A percentile compares a stretch with the other conserved stretches of the same genome.
These are phyloP conservation scores for Zygogramma bicolorata DNA, from an alignment of 2,888 invertebrate genomes.

Conservation along the genomic window DNA sequence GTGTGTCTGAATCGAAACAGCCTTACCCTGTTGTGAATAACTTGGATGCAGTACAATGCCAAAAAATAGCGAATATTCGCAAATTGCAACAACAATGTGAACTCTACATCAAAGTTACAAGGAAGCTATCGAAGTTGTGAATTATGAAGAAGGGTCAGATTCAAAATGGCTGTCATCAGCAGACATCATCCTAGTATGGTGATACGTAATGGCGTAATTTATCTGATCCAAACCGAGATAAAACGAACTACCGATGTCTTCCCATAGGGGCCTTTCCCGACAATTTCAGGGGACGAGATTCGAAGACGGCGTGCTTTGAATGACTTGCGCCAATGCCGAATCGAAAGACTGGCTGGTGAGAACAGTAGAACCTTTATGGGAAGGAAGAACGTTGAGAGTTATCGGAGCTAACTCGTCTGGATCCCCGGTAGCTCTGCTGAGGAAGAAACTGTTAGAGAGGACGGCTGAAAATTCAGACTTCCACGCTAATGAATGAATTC, in stretches of 20 bases:
- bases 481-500: neutral
- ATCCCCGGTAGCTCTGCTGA: neutral
- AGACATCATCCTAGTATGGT: neutral
- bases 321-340: neutral
- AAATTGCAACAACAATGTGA: neutral
- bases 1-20: no score
- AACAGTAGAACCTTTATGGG: neutral
- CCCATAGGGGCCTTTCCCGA: neutral
- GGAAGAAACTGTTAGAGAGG: neutral
- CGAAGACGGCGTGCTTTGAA: neutral
- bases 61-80: neutral
- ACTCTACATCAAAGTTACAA: neutral
- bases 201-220: neutral
- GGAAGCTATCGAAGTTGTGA: neutral
- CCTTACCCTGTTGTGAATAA: no score
- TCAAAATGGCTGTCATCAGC: neutral
- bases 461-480: neutral
- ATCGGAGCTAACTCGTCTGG: neutral
- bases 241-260: neutral
- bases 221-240: neutral
- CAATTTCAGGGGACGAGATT: neutral
- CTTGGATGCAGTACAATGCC: neutral
- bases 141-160: neutral
- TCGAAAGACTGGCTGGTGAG: neutral
- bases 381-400: neutral